Conservation (phyloP, 2,888 invertebrate genomes). For the Trissonchulus sp. region DNA sequence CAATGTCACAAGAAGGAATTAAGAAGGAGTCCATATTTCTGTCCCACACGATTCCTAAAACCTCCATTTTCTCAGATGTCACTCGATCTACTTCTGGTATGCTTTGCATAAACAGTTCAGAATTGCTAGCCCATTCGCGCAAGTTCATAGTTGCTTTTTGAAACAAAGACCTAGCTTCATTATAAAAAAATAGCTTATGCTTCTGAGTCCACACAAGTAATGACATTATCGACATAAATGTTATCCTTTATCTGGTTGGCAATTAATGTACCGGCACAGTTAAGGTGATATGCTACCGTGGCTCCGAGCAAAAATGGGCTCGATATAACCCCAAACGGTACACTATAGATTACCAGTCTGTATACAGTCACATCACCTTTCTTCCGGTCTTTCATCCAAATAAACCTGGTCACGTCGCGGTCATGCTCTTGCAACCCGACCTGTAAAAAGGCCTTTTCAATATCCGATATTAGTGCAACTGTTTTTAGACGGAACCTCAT, state of each 20-base stretch:
- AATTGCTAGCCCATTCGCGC: slow-evolving; percentile 1
- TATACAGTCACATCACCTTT: not conserved
- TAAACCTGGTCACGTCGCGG: not conserved
- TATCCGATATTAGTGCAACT: too few species aligned
- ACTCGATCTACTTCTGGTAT: not conserved
- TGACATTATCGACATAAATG: not conserved
- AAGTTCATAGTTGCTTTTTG: not conserved
- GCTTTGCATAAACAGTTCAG: not conserved
- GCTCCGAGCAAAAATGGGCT: not conserved
- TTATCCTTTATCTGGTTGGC: not conserved
- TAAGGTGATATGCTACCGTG: not conserved
- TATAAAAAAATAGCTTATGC: not conserved
- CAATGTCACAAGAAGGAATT: not conserved
- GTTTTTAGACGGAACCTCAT: too few species aligned
- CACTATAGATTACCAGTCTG: not conserved
- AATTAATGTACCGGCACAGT: not conserved
- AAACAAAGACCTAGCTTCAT: not conserved
- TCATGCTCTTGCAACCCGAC: not conserved
- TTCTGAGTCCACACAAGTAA: not conserved
- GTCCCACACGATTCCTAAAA: not conserved
- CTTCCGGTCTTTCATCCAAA: not conserved
- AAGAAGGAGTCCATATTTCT: not conserved
- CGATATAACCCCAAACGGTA: not conserved
- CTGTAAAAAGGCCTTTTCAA: not conserved
- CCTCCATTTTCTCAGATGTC: not conserved